Base-by-base conservation (phyloP, 64 coral and sea anemone genomes). In the Actinia equina region DNA sequence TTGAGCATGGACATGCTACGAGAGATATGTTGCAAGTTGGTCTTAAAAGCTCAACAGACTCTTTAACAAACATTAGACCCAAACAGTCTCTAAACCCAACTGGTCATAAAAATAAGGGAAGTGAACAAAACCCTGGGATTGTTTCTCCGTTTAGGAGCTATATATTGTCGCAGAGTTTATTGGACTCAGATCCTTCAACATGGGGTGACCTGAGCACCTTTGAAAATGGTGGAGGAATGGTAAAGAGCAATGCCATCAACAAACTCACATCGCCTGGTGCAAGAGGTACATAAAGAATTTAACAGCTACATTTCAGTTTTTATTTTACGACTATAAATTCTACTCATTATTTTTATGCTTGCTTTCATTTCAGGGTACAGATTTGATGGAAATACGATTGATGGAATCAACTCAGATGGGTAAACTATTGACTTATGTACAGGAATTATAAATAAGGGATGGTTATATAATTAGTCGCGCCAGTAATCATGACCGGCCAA, bases 301-400 rank as follows among this genome's bases (percentile, higher is more conserved):
- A n/a, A 60, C 59, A 18, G 7, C 62, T 65, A 65, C 62, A 65
- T 23, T 22, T 19, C 55, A 57, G 55, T 57, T 14, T 57, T 57
- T 2, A 4, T 49, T 49, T 49, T 49, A 49, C 7, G 46, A 49
- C 46, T 49, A 6, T 49, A 49, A 8, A 16, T 57, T 57, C 0
- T 57, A 13, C 0, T 57, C 0, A 57, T 6, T 57, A 14, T 57
- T n/a, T n/a, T n/a, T 57, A 37, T 12, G 7, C 55, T 57, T 57
- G 15, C 30, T 64, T 43, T 78, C 74, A 46, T 37, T 67, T 78
- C 27, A 98, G 96, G 90, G 19, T 98, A 94, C 86, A 89, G 96
- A 71, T 98, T 98, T 89, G 96, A 98, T 85, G 96, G 96, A 10
- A 94, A 92, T 88, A 89, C 96, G 22, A 71, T 98, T 51, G 96